A percentile compares a stretch with the other conserved stretches of the same genome.
Conservation (phyloP, 2,113 vertebrate genomes). For the Axis porcinus region DNA sequence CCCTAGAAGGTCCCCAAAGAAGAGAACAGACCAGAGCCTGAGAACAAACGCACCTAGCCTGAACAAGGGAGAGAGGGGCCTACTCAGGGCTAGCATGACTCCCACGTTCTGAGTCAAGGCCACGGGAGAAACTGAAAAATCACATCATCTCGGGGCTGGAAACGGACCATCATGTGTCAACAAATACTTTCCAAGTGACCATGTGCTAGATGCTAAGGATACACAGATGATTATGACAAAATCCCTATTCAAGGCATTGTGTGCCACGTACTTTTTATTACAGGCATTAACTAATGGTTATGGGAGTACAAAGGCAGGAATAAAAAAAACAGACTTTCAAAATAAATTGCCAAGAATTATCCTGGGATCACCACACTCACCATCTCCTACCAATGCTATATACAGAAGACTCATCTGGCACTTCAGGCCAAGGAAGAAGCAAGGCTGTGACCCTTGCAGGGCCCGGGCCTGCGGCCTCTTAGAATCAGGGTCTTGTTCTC, state of each 20-base stretch:
- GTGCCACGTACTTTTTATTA: not conserved
- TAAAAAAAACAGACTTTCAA: not conserved
- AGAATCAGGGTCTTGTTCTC: not conserved
- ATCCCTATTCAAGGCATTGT: not conserved
- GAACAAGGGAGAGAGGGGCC: not conserved
- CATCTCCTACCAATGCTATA: not conserved
- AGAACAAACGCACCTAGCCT: conserved; percentile 7
- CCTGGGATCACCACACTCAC: not conserved
- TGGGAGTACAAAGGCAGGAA: not conserved
- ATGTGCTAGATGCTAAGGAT: conserved; percentile 26
- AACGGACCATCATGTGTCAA: not conserved
- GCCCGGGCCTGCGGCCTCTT: not conserved
- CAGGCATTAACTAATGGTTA: not conserved
- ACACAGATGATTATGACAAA: conserved; percentile 32
- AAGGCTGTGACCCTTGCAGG: not conserved
- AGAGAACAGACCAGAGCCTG: not conserved
- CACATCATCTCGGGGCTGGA: not conserved
- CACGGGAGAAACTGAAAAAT: conserved; percentile 1
- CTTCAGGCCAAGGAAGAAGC: not conserved
- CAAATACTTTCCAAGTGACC: conserved; percentile 50
- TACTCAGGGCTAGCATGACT: not conserved
- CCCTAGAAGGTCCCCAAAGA: conserved; percentile 27
- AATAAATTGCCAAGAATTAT: conserved; percentile 14
- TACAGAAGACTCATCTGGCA: not conserved
- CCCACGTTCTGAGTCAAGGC: not conserved